phyloP scores from a whole-genome alignment of 2,888 invertebrate genomes.

The Seira musarum region DNA sequence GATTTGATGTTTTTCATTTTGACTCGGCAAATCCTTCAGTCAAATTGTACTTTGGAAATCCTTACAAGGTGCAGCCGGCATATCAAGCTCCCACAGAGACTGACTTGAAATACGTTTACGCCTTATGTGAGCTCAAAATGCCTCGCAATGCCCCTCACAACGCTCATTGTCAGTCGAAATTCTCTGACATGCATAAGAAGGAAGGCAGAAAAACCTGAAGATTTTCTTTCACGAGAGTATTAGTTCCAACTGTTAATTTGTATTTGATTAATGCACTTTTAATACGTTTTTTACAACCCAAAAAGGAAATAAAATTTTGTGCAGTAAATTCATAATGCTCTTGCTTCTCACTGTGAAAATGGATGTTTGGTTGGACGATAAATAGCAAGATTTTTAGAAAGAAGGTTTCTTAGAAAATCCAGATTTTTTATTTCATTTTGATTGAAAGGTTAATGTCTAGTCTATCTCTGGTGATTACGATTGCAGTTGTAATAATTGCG shows the following conservation, averaged over 20 bases:
- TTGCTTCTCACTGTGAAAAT: neutral
- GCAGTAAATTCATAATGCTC: no score
- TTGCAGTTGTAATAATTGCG: no score
- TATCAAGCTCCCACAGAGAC: no score
- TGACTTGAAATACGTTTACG: no score
- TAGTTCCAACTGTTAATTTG: conserved; percentile 1
- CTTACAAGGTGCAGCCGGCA: no score
- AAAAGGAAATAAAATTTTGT: no score
- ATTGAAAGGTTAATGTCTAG: conserved; percentile 3
- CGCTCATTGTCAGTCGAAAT: no score
- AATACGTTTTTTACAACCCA: neutral
- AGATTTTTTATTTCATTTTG: neutral
- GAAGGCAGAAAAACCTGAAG: neutral
- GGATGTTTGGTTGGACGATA: neutral
- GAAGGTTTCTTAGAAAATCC: neutral
- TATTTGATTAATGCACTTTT: conserved; percentile 7
- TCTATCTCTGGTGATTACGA: neutral
- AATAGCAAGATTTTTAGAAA: neutral
- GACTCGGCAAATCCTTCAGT: neutral
- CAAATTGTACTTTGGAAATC: neutral
- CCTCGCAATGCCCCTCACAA: no score
- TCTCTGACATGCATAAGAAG: no score
- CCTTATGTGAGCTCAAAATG: no score
- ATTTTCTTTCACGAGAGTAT: neutral
- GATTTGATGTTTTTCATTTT: neutral